Percentiles rank a stretch among this genome's conserved stretches.
Conservation (phyloP, 2,888 invertebrate species). For the Glaucopsyche alexis region DNA sequence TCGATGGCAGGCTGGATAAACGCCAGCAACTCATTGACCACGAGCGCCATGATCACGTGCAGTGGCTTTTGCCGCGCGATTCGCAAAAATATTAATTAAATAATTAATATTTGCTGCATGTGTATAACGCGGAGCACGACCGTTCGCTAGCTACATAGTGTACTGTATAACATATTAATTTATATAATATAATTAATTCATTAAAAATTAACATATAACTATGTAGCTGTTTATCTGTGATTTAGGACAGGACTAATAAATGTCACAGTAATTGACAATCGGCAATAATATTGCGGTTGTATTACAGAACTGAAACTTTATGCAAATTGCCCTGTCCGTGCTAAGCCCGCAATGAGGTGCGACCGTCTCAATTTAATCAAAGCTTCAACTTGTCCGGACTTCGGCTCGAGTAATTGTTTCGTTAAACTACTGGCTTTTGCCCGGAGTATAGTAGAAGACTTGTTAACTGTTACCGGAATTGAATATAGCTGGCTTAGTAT, state of each 20-base stretch:
- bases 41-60: too few species aligned
- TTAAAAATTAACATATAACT: too few species aligned
- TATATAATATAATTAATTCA: too few species aligned
- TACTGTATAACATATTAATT: too few species aligned
- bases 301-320: conserved; percentile 4
- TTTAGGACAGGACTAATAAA: neutral
- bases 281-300: neutral
- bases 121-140: too few species aligned
- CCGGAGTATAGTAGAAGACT: conserved; percentile 21
- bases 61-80: too few species aligned
- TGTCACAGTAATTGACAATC: neutral
- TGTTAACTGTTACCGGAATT: conserved; percentile 27
- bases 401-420: conserved; percentile 30
- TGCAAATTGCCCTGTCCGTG: conserved; percentile 28
- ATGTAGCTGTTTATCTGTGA: too few species aligned
- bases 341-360: conserved; percentile 26
- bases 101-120: too few species aligned
- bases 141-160: too few species aligned
- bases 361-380: conserved; percentile 33
- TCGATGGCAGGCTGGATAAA: too few species aligned
- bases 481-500: neutral
- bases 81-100: too few species aligned
- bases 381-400: conserved; percentile 31
- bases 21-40: too few species aligned
- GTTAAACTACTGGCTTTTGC: conserved; percentile 28